phyloP scores from a whole-genome alignment of 2,797 vertebrate genomes.

The Simalia tracyae region DNA sequence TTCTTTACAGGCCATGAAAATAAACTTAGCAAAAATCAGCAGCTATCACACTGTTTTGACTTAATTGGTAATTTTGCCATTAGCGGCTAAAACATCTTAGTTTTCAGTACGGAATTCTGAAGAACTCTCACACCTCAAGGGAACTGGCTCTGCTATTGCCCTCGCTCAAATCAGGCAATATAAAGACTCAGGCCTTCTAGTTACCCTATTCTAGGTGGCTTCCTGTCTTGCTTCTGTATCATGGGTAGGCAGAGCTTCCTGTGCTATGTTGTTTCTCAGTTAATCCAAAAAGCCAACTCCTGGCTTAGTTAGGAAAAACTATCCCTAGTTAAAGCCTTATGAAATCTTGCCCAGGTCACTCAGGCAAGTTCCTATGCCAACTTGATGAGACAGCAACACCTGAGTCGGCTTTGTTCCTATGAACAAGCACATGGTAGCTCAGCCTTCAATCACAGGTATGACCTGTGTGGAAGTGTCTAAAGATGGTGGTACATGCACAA shows the following conservation, averaged over 20 bases:
- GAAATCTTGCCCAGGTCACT: slow-evolving; percentile 22
- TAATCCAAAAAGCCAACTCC: not conserved
- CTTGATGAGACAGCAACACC: not conserved
- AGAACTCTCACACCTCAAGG: not conserved
- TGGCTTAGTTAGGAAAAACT: not conserved
- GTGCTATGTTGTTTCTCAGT: not conserved
- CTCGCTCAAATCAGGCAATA: not conserved
- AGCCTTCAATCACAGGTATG: slow-evolving; percentile 47
- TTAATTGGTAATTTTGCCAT: not conserved
- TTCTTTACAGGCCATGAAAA: not conserved
- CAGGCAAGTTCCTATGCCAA: not conserved
- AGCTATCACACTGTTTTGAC: not conserved
- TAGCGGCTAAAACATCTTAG: not conserved
- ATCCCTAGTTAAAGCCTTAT: not conserved
- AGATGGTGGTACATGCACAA: slow-evolving; percentile 65
- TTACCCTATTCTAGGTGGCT: not conserved
- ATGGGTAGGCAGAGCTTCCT: not conserved
- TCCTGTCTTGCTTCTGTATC: not conserved
- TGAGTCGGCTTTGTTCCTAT: slow-evolving; percentile 47
- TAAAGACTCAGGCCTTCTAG: not conserved
- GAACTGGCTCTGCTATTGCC: no score
- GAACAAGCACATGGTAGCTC: slow-evolving; percentile 60
- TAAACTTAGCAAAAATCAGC: not conserved
- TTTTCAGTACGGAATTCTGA: not conserved
- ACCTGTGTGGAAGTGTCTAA: slow-evolving; percentile 64